Base-by-base conservation (phyloP, 2,888 invertebrate species). In the Drosophila recens region DNA sequence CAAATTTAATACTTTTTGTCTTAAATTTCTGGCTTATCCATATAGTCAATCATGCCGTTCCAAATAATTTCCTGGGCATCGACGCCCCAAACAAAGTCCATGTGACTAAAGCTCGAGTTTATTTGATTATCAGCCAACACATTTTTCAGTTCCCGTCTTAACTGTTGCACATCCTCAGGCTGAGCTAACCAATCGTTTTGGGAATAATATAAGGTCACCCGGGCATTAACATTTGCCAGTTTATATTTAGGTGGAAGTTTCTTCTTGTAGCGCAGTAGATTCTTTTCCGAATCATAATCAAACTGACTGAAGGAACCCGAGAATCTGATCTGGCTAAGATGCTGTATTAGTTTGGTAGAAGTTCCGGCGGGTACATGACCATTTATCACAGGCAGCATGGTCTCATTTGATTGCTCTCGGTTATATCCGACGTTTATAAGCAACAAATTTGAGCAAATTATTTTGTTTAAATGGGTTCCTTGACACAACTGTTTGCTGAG, bases 331-430 rank as follows among this genome's bases (percentile, higher is more conserved):
- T 97, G 97, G 0, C 93, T 95, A 87, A 94, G 97, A 91, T 97
- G 97, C 5, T 95, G 92, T 1, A 96, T 89, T 90, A 96, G 96
- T 82, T 94, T 94, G 0, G 94, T 94, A 0, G 96, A 94, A 0
- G 95, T 93, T 4, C 96, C 96, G 0, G 96, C 95, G 0, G 96
- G 96, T 0, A 94, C 91, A 78, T 96, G 95, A 0, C 94, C 94
- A n/a, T 95, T 81, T 62, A 95, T 94, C 0, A 95, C 94, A 0
- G 96, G 95, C 27, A 96, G 78, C 92, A 96, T 94, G 2, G 95
- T 95, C 95, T 89, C 84, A 61, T 92, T 92, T 67, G 91, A 72
- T 87, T 95, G 94, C 20, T 92, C 91, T 46, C 93, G 93, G 85
- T 95, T 94, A 89, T 93, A 94, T 8, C 96, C 96, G 8, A 96